Percentiles rank a stretch among this genome's conserved stretches.
Conservation (phyloP, 2,797 vertebrate genomes). For the Crocidura indochinensis region DNA sequence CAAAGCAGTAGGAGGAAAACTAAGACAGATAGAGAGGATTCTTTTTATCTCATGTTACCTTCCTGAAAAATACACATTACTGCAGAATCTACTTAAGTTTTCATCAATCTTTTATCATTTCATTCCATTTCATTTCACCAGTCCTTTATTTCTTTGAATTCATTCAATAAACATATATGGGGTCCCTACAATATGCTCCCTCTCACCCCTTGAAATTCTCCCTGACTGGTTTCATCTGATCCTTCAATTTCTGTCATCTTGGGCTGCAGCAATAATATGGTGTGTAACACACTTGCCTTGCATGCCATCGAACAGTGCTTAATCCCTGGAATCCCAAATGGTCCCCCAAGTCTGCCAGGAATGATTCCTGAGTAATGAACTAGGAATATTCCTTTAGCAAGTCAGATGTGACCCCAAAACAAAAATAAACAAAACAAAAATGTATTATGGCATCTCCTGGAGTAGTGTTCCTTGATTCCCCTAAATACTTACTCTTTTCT, state of each 20-base stretch:
- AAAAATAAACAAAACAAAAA: too few species aligned
- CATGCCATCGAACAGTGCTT: too few species aligned
- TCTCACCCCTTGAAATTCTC: not conserved
- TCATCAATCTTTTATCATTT: not conserved
- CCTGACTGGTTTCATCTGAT: not conserved
- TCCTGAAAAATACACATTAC: slow-evolving; percentile 10
- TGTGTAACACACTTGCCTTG: too few species aligned
- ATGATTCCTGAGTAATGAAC: too few species aligned
- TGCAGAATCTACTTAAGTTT: slow-evolving; percentile 39
- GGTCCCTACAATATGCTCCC: not conserved
- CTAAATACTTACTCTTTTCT: not conserved
- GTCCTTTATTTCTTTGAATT: not conserved
- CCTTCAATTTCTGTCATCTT: not conserved
- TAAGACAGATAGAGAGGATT: not conserved
- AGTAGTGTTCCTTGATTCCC: not conserved
- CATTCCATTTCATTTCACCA: too few species aligned
- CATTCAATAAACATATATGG: slow-evolving; percentile 1
- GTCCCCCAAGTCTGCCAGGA: too few species aligned
- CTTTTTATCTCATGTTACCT: not conserved
- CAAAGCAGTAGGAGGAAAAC: slow-evolving; percentile 9
- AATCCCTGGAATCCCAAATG: too few species aligned
- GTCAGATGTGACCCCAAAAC: too few species aligned
- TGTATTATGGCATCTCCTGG: not conserved
- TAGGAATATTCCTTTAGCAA: too few species aligned
- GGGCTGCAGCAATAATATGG: too few species aligned